Base-by-base conservation (phyloP, 2,113 vertebrate genomes). In the Coturnix japonica region DNA sequence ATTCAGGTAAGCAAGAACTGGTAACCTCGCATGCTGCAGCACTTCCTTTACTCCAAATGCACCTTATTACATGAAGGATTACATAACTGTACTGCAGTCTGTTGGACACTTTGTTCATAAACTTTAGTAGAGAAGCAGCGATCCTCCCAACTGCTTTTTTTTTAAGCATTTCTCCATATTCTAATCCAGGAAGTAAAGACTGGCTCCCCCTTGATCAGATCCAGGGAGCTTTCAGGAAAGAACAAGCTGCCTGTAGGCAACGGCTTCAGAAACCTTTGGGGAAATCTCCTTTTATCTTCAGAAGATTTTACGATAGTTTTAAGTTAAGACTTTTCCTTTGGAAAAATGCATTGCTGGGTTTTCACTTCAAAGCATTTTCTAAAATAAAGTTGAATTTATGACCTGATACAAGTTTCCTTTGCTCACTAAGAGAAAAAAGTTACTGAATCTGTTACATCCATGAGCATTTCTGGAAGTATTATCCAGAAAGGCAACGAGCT, bases 281-380 rank as follows among this genome's bases (percentile, higher is more conserved):
- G 94, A 95, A 56, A 95, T 85, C 61, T 93, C 74, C 66, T 94
- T 95, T 94, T 74, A 95, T 95, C 90, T 90, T 90, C 71, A 86
- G 59, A 76, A 81, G 92, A 57, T 70, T 91, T 84, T 54, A 86
- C 30, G 23, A 85, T 30, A 91, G 26, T 30, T 37, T 84, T 75
- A 83, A 57, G 57, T 61, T 87, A 15, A 95, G 22, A 66, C 8
- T 85, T 81, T 71, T 78, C 66, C 41, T 90, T 73, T 76, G 86
- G 71, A 93, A 91, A 91, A 92, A 87, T 17, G 37, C 39, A 53
- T 16, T 25, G 44, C 46, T 85, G 64, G 12, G n/a, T 20, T 94
- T 94, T 76, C 31, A 89, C 37, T 65, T 91, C 9, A 28, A 90
- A 91, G 77, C 25, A 30, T 0, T 51, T 88, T 89, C 87, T 85